Evolutionary conservation across 1,140 invertebrate species (phyloP).

Genomic region (Pachypsylla venusta): DNA sequence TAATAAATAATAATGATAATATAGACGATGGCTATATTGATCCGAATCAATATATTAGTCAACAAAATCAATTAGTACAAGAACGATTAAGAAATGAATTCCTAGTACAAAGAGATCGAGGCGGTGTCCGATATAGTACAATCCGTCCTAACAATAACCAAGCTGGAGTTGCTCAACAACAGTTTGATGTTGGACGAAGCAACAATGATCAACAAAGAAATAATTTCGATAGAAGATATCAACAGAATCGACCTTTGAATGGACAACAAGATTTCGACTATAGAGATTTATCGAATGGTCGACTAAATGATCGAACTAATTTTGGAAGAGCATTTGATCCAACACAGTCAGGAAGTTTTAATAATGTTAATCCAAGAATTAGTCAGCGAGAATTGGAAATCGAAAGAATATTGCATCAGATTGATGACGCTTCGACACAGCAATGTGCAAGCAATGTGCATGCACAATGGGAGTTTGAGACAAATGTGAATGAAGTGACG

Average conservation of each 20-base stretch:
- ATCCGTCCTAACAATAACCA: not conserved
- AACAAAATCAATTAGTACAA: not conserved
- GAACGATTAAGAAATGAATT: not conserved
- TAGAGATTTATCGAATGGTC: not conserved
- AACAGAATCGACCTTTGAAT: not conserved
- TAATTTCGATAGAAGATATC: not conserved
- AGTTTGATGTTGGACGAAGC: not conserved
- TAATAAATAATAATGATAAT: too few relatives aligned
- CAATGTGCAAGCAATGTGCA: constrained; percentile 66
- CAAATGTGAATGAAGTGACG: constrained; percentile 64
- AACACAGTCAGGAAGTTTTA: not conserved
- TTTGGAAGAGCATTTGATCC: not conserved
- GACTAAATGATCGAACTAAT: not conserved
- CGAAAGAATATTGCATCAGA: constrained; percentile 41
- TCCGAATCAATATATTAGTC: not conserved
- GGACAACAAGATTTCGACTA: not conserved
- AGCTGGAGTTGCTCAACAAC: not conserved
- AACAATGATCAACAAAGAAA: too few relatives aligned
- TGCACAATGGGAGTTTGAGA: constrained; percentile 76
- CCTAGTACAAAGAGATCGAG: not conserved
- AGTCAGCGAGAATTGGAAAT: constrained; percentile 21
- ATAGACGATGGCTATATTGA: not conserved
- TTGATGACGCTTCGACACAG: constrained; percentile 54
- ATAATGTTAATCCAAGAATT: not conserved
- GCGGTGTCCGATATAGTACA: not conserved